These are phyloP conservation scores for Ophion costatus DNA, from an alignment of 2,888 invertebrate genomes.

Conservation along the genomic window DNA sequence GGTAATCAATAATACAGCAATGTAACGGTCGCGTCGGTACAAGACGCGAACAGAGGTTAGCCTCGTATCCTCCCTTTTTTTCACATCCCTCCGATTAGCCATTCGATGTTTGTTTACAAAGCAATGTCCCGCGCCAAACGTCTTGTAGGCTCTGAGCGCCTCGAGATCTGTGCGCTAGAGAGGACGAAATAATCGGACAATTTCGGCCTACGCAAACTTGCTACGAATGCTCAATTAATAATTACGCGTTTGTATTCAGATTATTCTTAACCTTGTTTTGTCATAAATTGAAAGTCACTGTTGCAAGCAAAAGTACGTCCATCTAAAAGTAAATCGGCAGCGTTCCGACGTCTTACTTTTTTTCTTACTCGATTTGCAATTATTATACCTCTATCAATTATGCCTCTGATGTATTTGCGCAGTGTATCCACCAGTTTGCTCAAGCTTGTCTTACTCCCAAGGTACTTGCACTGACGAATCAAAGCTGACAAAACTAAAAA, in stretches of 20 bases:
- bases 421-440: too few species aligned
- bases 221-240: not conserved
- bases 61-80: conserved; percentile 25
- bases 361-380: too few species aligned
- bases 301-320: too few species aligned
- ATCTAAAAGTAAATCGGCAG: too few species aligned
- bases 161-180: not conserved
- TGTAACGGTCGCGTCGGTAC: conserved; percentile 9
- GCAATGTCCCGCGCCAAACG: not conserved
- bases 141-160: not conserved
- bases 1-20: conserved; percentile 6
- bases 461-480: too few species aligned
- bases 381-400: too few species aligned
- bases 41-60: conserved; percentile 53
- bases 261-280: not conserved
- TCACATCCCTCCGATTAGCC: not conserved
- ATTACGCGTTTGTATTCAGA: too few species aligned
- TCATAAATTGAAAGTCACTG: too few species aligned
- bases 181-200: not conserved
- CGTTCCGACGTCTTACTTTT: too few species aligned
- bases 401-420: too few species aligned
- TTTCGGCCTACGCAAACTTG: not conserved
- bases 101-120: conserved; percentile 51
- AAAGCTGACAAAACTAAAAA: too few species aligned
- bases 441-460: too few species aligned